Percentiles rank a stretch among this genome's conserved stretches.
phyloP scores from a whole-genome alignment of 2,797 vertebrate genomes.

The Falco cherrug region DNA sequence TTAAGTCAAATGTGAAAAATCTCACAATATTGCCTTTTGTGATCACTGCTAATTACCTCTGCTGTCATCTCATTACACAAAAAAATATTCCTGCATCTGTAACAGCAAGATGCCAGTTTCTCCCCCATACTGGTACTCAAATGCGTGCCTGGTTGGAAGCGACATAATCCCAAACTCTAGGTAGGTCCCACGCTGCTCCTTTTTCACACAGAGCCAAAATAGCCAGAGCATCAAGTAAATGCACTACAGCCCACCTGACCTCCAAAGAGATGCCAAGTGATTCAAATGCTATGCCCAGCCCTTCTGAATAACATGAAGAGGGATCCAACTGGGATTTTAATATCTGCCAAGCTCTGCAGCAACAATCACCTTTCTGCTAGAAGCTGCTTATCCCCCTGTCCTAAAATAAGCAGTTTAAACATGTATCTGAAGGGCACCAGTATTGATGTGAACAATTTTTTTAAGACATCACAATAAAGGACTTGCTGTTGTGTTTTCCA shows the following conservation, averaged over 20 bases:
- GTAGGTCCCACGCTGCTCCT: neutral
- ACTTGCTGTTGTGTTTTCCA: neutral
- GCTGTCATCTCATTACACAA: neutral
- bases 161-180: neutral
- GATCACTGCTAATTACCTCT: neutral
- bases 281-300: neutral
- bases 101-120: neutral
- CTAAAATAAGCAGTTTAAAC: neutral
- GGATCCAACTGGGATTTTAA: neutral
- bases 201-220: neutral
- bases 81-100: neutral
- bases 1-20: neutral
- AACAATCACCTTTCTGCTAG: neutral
- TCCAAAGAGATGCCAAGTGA: neutral
- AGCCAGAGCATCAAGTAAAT: neutral
- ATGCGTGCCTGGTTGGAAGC: neutral
- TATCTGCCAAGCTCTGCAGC: neutral
- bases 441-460: neutral
- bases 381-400: neutral
- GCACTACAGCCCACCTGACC: neutral
- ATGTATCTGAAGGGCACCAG: neutral
- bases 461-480: neutral
- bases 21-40: neutral
- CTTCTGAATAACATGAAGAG: neutral
- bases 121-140: neutral